Conservation (phyloP, 1,140 invertebrate genomes). For the Thrips palmi region DNA sequence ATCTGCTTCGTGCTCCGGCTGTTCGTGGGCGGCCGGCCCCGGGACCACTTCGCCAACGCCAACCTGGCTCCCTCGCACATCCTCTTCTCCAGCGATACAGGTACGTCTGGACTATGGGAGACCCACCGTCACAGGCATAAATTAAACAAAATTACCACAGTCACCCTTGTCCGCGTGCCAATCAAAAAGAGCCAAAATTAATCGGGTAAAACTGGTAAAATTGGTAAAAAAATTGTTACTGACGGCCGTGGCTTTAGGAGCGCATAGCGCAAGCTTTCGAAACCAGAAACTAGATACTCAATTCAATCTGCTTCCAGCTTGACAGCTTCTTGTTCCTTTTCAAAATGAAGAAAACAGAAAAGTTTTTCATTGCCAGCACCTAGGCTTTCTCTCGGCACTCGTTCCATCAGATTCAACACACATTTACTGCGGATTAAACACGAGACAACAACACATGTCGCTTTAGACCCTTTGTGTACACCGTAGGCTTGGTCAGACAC, state of each 20-base stretch:
- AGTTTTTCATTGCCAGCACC: too few species aligned
- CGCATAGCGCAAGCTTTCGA: too few species aligned
- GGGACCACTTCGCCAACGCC: slow-evolving; percentile 63
- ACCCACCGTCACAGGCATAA: not conserved
- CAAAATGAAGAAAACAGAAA: too few species aligned
- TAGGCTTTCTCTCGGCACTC: too few species aligned
- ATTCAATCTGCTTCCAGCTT: too few species aligned
- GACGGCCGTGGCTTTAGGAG: slow-evolving; percentile 36
- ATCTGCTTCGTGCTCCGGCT: slow-evolving; percentile 73
- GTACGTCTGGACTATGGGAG: slow-evolving; percentile 32
- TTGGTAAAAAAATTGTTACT: not conserved
- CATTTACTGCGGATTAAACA: too few species aligned
- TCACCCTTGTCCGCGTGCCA: slow-evolving; percentile 3
- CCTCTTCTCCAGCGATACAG: slow-evolving; percentile 61
- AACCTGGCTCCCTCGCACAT: slow-evolving; percentile 62
- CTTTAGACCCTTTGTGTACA: too few species aligned
- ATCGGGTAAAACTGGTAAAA: slow-evolving; percentile 3
- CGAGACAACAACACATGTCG: too few species aligned
- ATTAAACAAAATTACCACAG: slow-evolving; percentile 3
- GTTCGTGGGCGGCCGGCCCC: slow-evolving; percentile 46
- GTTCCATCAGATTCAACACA: too few species aligned
- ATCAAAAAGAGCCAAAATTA: not conserved
- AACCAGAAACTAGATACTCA: too few species aligned
- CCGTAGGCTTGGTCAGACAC: too few species aligned
- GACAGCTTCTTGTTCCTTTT: too few species aligned